Conservation (phyloP, 2,113 vertebrate genomes). For the Dipodomys ordii region DNA sequence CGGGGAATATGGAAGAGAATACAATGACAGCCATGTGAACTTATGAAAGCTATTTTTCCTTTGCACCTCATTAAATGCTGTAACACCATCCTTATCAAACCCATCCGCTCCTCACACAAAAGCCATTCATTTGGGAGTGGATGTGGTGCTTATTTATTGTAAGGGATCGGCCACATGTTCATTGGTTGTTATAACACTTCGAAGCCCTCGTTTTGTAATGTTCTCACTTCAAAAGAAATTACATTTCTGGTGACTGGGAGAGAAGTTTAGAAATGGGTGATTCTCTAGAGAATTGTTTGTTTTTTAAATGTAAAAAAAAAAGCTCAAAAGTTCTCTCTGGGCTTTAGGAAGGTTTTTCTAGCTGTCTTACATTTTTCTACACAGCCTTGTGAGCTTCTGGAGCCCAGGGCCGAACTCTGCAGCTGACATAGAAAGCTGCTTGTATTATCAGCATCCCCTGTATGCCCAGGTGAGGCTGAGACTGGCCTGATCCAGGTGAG, state of each 20-base stretch:
- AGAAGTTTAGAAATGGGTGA: conserved; percentile 39
- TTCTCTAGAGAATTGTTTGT: not conserved
- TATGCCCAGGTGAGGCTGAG: not conserved
- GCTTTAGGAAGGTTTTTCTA: not conserved
- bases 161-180: conserved; percentile 57
- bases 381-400: not conserved
- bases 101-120: conserved; percentile 45
- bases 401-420: not conserved
- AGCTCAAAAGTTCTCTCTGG: not conserved
- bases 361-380: not conserved
- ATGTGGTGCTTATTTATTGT: conserved; percentile 79
- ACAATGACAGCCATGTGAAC: conserved; percentile 64
- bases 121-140: conserved; percentile 58
- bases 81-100: conserved; percentile 65
- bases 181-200: conserved; percentile 61
- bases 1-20: not conserved
- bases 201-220: conserved; percentile 62
- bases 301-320: not conserved
- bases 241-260: conserved; percentile 71
- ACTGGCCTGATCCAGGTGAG: not conserved
- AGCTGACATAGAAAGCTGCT: not conserved
- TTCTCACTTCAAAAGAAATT: conserved; percentile 71
- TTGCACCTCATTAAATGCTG: conserved; percentile 69
- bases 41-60: conserved; percentile 67
- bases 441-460: not conserved